Evolutionary conservation across 2,113 vertebrate genomes (phyloP).

Genomic region (Phaetusa simplex): DNA sequence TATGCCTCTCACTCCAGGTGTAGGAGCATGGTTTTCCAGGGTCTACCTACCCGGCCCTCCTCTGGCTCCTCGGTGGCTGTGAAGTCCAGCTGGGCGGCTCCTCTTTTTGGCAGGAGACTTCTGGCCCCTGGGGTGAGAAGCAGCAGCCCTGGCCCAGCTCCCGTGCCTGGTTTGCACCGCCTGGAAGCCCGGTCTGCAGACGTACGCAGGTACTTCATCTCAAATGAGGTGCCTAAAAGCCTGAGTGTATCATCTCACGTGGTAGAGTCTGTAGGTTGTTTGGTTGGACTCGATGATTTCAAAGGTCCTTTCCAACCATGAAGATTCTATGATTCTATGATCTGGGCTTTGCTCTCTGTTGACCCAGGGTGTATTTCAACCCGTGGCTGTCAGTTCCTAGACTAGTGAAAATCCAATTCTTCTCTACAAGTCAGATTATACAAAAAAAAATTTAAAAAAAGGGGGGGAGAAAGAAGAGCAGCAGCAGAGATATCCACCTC

Average conservation of each 20-base stretch:
- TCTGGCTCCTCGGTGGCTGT: accelerated
- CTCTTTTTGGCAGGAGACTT: background rate
- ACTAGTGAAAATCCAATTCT: background rate
- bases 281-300: too few relatives aligned
- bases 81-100: background rate
- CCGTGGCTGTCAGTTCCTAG: background rate
- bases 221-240: background rate
- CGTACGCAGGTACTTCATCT: accelerated
- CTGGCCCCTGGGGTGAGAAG: background rate
- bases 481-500: accelerated
- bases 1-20: background rate
- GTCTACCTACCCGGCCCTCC: background rate
- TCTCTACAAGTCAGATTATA: background rate
- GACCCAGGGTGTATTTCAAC: background rate
- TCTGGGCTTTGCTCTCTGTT: background rate
- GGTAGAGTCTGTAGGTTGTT: too few relatives aligned
- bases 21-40: background rate
- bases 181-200: background rate
- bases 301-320: too few relatives aligned
- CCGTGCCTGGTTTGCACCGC: background rate
- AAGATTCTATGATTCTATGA: too few relatives aligned
- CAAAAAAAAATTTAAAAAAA: background rate
- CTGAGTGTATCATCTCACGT: background rate
- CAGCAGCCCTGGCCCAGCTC: background rate
- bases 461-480: accelerated